Evolutionary conservation across 64 coral and sea anemone genomes (phyloP), one percentile per base, ranked within the genome.

Genomic region (Platygyra sinensis): DNA sequence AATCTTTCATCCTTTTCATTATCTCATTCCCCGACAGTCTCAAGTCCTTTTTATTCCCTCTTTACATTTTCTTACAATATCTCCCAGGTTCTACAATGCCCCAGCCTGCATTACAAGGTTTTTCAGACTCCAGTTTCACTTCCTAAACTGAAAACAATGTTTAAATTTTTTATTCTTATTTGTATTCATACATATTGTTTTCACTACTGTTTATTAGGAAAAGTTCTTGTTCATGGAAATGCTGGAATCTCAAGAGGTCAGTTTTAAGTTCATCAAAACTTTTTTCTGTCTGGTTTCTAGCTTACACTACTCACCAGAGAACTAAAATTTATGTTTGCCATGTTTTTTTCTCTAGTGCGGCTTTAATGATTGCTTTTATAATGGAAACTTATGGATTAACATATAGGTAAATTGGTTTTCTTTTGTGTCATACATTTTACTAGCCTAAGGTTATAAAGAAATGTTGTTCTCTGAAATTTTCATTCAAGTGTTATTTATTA

Each of bases 381-480:
- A 99, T 99, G 97, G 97, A 99, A 83, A 99, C 94, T 46, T 93
- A 99, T 86, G 97, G 97, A 57, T 79, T 99, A 39, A 91, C 91
- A 17, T 99, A 99, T 76, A 99, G 97, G 97, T 99, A 85, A 30
- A 71, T 1, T 29, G n/a, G 0, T 19, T 10, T 52, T 22, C 62
- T 57, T 27, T 69, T n/a, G 22, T 11, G 8, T n/a, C 11, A 24
- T n/a, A 69, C 25, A 25, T 27, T 20, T 9, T 24, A 20, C 8
- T 22, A 19, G 18, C 6, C 0, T 24, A 67, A 18, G 20, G 60
- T 62, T 14, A 62, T 14, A 11, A 62, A 19, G 14, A 62, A 22
- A 62, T 18, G 60, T 62, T 14, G 3, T 62, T 62, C 4, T 46
- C 42, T 46, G 6, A 46, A 46, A 6, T 46, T 46, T 46, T 46